Evolutionary conservation across 2,113 vertebrate species (phyloP).

Genomic region (Corydoras maculifer): DNA sequence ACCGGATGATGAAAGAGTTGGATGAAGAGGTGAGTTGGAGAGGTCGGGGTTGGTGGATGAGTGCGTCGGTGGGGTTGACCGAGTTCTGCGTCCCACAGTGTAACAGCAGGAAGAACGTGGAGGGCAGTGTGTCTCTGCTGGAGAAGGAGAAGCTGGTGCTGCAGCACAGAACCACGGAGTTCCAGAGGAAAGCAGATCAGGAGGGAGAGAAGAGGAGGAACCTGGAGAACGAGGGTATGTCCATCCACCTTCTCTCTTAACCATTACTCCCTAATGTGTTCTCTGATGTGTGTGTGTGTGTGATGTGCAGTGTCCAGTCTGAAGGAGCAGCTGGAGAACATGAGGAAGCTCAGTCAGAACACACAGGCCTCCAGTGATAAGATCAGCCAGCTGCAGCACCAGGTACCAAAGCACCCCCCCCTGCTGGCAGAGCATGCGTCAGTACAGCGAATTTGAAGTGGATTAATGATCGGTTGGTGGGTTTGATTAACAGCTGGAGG

Average conservation of each 20-base stretch:
- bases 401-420: conserved; percentile 60
- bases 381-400: conserved; percentile 86
- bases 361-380: conserved; percentile 92
- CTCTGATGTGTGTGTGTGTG: background rate
- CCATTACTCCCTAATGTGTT: too few species aligned
- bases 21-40: conserved; percentile 85
- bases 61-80: too few species aligned
- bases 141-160: conserved; percentile 92
- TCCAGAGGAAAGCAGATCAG: conserved; percentile 93
- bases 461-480: too few species aligned
- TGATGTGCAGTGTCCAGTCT: conserved; percentile 79
- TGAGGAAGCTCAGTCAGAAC: conserved; percentile 88
- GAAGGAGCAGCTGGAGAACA: conserved; percentile 93
- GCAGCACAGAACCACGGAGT: conserved; percentile 86
- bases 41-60: too few species aligned
- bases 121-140: conserved; percentile 77
- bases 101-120: conserved; percentile 78
- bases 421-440: too few species aligned
- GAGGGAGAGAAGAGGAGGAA: conserved; percentile 92
- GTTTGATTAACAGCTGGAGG: conserved; percentile 74
- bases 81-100: conserved; percentile 44
- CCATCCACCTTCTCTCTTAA: background rate
- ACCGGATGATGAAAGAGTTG: conserved; percentile 95
- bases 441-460: background rate
- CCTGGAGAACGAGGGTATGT: conserved; percentile 89